Conservation (phyloP, 2,888 invertebrate species). For the Lysandra bellargus region DNA sequence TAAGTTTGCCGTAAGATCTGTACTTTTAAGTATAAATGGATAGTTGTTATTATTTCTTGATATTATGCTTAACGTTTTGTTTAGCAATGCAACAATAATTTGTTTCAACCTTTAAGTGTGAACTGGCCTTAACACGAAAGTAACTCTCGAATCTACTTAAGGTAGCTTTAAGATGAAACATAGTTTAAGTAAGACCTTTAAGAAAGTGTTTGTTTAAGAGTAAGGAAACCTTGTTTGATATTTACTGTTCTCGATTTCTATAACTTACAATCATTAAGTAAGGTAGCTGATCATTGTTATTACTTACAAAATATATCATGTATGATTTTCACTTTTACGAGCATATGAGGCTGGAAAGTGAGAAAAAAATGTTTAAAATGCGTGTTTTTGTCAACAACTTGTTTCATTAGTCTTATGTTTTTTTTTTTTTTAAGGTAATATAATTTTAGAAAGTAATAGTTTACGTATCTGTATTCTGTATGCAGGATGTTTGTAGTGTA, state of each 20-base stretch:
- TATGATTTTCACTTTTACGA: not conserved
- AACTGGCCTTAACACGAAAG: conserved; percentile 11
- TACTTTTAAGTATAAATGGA: not conserved
- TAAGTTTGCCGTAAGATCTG: not conserved
- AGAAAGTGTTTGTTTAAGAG: not conserved
- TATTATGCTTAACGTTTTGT: not conserved
- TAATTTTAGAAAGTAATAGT: not conserved
- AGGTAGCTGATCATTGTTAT: too few species aligned
- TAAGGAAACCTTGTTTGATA: not conserved
- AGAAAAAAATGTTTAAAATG: not conserved
- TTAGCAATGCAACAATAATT: not conserved
- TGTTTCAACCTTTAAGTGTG: not conserved
- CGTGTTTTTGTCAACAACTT: not conserved
- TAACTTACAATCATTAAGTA: not conserved
- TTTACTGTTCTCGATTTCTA: not conserved
- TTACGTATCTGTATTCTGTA: not conserved
- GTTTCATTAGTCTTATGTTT: not conserved
- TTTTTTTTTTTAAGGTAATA: not conserved
- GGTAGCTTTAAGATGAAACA: not conserved
- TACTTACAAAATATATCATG: not conserved
- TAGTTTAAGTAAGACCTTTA: not conserved
- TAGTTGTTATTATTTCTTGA: not conserved
- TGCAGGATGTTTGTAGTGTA: not conserved
- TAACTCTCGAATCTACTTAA: not conserved
- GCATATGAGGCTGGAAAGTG: not conserved